Percentiles rank a stretch among this genome's conserved stretches.
Conservation (phyloP, 92 coral and sea anemone species). For the Porites divaricata region DNA sequence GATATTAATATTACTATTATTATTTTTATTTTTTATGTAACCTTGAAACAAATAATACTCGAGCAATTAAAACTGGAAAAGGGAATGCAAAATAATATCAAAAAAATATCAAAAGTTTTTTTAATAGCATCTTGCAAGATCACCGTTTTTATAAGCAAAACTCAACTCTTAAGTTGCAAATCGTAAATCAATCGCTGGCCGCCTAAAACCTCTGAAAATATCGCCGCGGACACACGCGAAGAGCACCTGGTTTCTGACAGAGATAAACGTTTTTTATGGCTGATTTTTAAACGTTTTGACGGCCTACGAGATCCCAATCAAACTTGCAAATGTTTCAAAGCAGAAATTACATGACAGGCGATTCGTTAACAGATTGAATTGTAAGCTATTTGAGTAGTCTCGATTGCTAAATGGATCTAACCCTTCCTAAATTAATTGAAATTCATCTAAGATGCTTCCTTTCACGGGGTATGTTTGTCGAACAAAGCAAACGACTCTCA, state of each 20-base stretch:
- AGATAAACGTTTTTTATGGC: neutral
- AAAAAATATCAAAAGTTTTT: too few species aligned
- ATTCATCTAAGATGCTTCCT: constrained; percentile 18
- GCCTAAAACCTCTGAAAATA: too few species aligned
- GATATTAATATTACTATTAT: too few species aligned
- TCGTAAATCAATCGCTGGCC: neutral
- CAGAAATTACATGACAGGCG: neutral
- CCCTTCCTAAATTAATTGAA: constrained; percentile 30
- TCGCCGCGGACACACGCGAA: too few species aligned
- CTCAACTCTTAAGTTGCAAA: too few species aligned
- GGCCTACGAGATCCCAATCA: neutral
- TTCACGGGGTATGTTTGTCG: constrained; percentile 9
- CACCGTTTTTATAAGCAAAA: too few species aligned
- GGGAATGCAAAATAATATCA: too few species aligned
- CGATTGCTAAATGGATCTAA: neutral
- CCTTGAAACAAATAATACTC: too few species aligned
- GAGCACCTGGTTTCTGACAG: constrained; percentile 8
- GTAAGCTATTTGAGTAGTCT: constrained; percentile 17
- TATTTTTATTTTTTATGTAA: too few species aligned
- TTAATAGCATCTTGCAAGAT: too few species aligned
- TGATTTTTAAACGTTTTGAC: neutral
- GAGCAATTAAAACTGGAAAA: too few species aligned
- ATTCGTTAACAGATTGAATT: constrained; percentile 9
- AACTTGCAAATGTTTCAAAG: neutral
- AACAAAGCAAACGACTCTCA: constrained; percentile 17